Conservation (phyloP, 1,140 invertebrate genomes). For the Steinernema khuongi region DNA sequence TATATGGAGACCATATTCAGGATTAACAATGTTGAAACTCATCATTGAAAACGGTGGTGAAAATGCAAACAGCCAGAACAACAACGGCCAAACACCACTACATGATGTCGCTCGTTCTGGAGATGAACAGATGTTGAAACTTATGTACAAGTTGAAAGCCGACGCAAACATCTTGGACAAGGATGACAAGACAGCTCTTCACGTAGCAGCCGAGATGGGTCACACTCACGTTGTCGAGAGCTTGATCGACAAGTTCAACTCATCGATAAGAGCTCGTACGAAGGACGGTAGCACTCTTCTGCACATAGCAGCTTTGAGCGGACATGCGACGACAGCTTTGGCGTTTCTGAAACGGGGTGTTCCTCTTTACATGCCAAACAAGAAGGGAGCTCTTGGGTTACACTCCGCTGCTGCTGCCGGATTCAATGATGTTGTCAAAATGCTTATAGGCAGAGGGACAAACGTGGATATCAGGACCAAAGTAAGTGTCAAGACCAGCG, state of each 20-base stretch:
- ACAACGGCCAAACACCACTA: conserved; percentile 75
- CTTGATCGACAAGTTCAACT: conserved; percentile 89
- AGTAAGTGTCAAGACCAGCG: conserved; percentile 64
- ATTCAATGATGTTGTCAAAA: conserved; percentile 93
- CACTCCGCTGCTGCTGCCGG: conserved; percentile 66
- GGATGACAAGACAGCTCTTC: conserved; percentile 80
- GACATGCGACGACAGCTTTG: conserved; percentile 94
- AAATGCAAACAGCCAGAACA: conserved; percentile 51
- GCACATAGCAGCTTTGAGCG: conserved; percentile 66
- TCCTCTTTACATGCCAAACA: conserved; percentile 99
- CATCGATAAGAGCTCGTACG: conserved; percentile 53
- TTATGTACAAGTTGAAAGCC: conserved; percentile 85
- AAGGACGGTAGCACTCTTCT: conserved; percentile 78
- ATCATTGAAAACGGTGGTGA: conserved; percentile 46
- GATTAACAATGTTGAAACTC: conserved; percentile 39
- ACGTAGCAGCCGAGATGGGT: conserved; percentile 91
- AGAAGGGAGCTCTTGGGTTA: conserved; percentile 64
- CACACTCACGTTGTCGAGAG: conserved; percentile 90
- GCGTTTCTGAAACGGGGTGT: conserved; percentile 97
- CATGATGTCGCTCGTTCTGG: conserved; percentile 91
- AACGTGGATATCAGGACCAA: conserved; percentile 88
- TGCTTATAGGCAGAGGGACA: conserved; percentile 86
- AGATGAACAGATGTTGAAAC: conserved; percentile 85
- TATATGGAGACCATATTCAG: conserved; percentile 33
- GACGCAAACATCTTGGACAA: conserved; percentile 87